Conservation (phyloP, 2,888 invertebrate species). For the Therioaphis trifolii region DNA sequence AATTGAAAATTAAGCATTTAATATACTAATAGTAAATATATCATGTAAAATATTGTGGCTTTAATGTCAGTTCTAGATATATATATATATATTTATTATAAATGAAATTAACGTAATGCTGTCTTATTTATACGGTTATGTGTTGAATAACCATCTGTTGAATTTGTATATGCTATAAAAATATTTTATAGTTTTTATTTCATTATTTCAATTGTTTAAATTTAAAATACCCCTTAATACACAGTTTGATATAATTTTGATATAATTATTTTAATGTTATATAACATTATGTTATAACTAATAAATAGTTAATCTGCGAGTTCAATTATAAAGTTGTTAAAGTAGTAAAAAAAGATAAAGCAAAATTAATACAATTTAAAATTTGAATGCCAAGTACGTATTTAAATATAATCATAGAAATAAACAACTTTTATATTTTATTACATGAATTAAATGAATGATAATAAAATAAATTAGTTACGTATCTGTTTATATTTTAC, state of each 20-base stretch:
- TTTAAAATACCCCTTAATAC: not conserved
- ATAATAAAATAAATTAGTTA: not conserved
- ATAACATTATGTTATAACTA: not conserved
- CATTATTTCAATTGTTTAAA: not conserved
- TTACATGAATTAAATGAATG: not conserved
- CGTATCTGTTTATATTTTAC: not conserved
- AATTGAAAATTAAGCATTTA: conserved; percentile 36
- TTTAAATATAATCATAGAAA: not conserved
- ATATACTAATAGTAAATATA: not conserved
- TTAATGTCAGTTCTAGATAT: not conserved
- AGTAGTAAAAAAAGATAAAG: not conserved
- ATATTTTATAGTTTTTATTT: not conserved
- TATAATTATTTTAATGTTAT: not conserved
- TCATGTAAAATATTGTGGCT: not conserved
- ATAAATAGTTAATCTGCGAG: not conserved
- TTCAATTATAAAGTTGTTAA: not conserved
- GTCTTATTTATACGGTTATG: not conserved
- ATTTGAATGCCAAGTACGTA: not conserved
- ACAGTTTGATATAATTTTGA: not conserved
- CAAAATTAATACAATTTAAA: not conserved
- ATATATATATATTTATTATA: not conserved
- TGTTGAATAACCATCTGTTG: not conserved
- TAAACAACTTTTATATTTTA: not conserved
- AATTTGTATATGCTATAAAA: not conserved
- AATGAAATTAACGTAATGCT: not conserved